These are phyloP conservation scores for Liolophura sinensis DNA, from an alignment of 1,140 invertebrate species.

Conservation along the genomic window DNA sequence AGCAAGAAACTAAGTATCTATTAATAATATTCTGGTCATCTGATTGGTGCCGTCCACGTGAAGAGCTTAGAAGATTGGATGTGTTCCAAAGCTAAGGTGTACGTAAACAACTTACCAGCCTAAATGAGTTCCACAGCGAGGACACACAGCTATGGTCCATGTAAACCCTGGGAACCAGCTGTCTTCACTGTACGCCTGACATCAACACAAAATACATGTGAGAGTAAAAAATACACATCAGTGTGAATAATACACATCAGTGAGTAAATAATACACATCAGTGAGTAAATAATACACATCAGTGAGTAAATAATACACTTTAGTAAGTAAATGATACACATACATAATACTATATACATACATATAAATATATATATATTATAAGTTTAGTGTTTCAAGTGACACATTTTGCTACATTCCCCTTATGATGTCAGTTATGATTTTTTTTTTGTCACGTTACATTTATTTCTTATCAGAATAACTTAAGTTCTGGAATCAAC, in stretches of 20 bases:
- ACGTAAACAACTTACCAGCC: constrained; percentile 56
- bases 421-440: too few species aligned
- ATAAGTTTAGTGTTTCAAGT: too few species aligned
- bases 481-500: too few species aligned
- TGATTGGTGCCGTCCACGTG: too few species aligned
- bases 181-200: constrained; percentile 31
- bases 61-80: too few species aligned
- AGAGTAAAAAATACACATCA: constrained; percentile 8
- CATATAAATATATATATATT: too few species aligned
- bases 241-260: not conserved
- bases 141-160: constrained; percentile 60
- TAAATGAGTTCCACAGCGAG: constrained; percentile 55
- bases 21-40: not conserved
- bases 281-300: not conserved
- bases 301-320: not conserved
- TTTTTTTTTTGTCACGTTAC: too few species aligned
- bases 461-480: too few species aligned
- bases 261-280: not conserved
- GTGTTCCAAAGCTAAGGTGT: not conserved
- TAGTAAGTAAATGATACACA: too few species aligned
- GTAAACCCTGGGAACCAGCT: constrained; percentile 59
- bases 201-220: too few species aligned
- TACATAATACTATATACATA: too few species aligned
- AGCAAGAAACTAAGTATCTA: not conserved
- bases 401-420: too few species aligned